A percentile compares a stretch with the other conserved stretches of the same genome.
phyloP scores from a whole-genome alignment of 2,113 vertebrate genomes.

The Apteryx owenii region DNA sequence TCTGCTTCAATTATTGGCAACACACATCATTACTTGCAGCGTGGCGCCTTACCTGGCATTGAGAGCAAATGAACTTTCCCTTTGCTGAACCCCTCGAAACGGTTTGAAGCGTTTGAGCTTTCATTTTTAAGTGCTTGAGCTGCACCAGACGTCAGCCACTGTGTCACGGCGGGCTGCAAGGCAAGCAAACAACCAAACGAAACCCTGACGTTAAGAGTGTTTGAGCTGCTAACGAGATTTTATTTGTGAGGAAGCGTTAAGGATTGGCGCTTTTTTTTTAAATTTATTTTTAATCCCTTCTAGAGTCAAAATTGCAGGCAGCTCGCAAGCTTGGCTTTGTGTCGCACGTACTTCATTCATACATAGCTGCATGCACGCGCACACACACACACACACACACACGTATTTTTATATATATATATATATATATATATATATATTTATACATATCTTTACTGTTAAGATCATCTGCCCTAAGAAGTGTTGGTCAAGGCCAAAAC shows the following conservation, averaged over 20 bases:
- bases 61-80: background rate
- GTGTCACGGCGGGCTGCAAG: background rate
- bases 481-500: background rate
- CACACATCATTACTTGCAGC: background rate
- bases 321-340: background rate
- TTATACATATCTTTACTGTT: fast-evolving
- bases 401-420: background rate
- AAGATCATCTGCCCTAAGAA: background rate
- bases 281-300: background rate
- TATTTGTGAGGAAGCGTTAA: background rate
- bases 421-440: background rate
- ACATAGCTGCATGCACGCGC: background rate
- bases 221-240: background rate
- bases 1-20: background rate
- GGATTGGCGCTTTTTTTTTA: background rate
- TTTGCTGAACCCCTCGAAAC: background rate
- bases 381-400: too few relatives aligned
- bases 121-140: background rate
- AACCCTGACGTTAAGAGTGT: fast-evolving
- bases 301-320: background rate
- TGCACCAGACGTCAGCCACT: background rate
- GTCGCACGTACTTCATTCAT: background rate
- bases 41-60: background rate
- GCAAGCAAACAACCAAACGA: background rate
- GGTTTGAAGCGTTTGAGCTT: background rate